These are phyloP conservation scores for Dermochelys coriacea DNA, from an alignment of 2,797 vertebrate genomes.

Conservation along the genomic window DNA sequence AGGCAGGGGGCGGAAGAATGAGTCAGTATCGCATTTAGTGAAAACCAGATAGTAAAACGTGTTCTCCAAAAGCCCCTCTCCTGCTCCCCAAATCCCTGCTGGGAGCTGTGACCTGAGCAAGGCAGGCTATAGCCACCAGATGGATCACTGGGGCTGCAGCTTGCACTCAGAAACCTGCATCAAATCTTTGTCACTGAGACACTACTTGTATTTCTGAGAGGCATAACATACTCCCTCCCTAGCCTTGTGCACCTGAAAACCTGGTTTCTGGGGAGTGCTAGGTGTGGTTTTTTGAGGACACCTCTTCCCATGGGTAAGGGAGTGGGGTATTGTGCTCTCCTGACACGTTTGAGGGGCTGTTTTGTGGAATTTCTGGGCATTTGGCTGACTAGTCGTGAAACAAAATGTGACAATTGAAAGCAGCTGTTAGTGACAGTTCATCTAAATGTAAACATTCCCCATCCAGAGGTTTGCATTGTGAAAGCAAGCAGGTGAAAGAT, in stretches of 20 bases:
- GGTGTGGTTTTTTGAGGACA: not conserved
- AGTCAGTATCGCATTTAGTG: not conserved
- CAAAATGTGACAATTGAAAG: not conserved
- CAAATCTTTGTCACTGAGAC: not conserved
- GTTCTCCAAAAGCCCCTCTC: not conserved
- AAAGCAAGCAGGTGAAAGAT: not conserved
- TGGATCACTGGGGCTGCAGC: slow-evolving; percentile 23
- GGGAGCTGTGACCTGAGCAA: slow-evolving; percentile 50
- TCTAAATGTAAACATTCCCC: slow-evolving; percentile 17
- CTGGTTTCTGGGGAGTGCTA: accelerated
- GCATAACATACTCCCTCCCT: not conserved
- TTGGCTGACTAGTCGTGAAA: not conserved
- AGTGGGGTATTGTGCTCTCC: not conserved
- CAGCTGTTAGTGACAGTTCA: slow-evolving; percentile 31
- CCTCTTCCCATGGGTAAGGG: not conserved
- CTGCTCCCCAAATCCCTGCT: not conserved
- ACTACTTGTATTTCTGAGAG: not conserved
- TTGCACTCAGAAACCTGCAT: not conserved
- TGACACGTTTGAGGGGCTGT: not conserved
- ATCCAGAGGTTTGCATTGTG: not conserved
- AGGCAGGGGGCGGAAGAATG: slow-evolving; percentile 10
- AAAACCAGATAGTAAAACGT: not conserved
- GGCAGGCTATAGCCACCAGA: slow-evolving; percentile 19
- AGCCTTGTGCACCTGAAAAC: not conserved
- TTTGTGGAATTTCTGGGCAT: not conserved